Percentiles rank a stretch among this genome's conserved stretches.
phyloP scores from a whole-genome alignment of 2,888 invertebrate genomes.

The Spilosoma lubricipeda region DNA sequence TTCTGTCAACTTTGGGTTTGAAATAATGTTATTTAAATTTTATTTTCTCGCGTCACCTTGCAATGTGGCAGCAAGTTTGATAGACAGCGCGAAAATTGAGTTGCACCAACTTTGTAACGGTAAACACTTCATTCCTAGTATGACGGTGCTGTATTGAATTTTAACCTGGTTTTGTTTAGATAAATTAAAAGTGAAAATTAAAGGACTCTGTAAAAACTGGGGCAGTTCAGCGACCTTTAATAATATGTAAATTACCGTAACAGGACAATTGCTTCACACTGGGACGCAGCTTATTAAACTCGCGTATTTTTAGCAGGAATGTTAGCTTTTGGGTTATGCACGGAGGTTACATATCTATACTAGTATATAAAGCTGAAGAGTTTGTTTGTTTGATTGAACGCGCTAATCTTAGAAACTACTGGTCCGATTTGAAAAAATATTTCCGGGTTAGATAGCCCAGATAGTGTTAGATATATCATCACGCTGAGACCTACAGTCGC shows the following conservation, averaged over 20 bases:
- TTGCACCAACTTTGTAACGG: conserved; percentile 41
- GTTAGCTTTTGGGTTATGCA: too few relatives aligned
- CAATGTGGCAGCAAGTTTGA: conserved; percentile 35
- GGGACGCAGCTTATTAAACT: not conserved
- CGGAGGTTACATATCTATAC: too few relatives aligned
- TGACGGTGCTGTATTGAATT: conserved; percentile 43
- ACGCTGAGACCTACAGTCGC: too few relatives aligned
- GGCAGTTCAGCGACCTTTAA: not conserved
- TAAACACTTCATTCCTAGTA: conserved; percentile 30
- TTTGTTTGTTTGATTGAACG: too few relatives aligned
- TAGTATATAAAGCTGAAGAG: too few relatives aligned
- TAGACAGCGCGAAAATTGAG: conserved; percentile 51
- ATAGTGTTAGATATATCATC: too few relatives aligned
- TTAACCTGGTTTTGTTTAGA: conserved; percentile 12
- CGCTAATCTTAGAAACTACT: too few relatives aligned
- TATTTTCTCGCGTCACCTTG: conserved; percentile 21
- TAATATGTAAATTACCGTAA: not conserved
- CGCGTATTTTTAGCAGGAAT: not conserved
- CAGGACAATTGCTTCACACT: not conserved
- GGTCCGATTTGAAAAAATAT: too few relatives aligned
- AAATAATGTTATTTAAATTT: conserved; percentile 25
- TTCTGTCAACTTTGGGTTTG: conserved; percentile 15
- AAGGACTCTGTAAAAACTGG: not conserved
- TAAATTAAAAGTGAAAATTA: conserved; percentile 29
- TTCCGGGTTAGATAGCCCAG: too few relatives aligned